These are phyloP conservation scores for Papilio aristodemus DNA, from an alignment of 1,140 invertebrate genomes.

Conservation along the genomic window DNA sequence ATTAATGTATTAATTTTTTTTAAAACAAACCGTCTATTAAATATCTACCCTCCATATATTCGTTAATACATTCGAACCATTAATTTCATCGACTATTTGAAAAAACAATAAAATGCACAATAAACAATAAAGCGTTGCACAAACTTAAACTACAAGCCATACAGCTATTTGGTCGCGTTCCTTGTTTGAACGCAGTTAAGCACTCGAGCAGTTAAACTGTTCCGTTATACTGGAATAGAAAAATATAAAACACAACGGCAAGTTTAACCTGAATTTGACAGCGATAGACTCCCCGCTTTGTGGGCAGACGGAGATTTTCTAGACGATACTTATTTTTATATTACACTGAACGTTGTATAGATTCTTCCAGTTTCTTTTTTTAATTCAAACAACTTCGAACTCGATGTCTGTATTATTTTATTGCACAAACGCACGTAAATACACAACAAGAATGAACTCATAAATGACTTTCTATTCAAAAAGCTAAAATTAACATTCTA, in stretches of 20 bases:
- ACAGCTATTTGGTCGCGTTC: neutral
- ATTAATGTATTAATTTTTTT: no score
- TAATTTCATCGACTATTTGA: no score
- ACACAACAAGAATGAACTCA: constrained; percentile 14
- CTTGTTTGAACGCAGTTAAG: constrained; percentile 36
- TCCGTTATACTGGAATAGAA: constrained; percentile 40
- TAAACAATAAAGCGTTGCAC: no score
- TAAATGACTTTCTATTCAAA: constrained; percentile 25
- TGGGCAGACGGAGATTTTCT: constrained; percentile 29
- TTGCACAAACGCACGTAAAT: constrained; percentile 5
- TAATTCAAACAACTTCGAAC: constrained; percentile 40
- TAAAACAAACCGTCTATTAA: no score
- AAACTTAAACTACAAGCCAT: no score
- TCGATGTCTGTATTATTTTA: neutral
- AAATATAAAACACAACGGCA: constrained; percentile 54
- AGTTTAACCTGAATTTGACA: constrained; percentile 69
- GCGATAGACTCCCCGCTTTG: constrained; percentile 49
- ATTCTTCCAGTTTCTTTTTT: constrained; percentile 39
- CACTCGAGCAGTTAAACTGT: constrained; percentile 42
- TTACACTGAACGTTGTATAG: constrained; percentile 12
- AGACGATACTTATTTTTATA: constrained; percentile 43
- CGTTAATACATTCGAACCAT: no score
- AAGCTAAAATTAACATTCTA: constrained; percentile 19
- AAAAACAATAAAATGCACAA: no score
- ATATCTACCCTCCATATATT: no score